These are phyloP conservation scores for Drosophila aff. DNA, from an alignment of 1,140 invertebrate species.

Conservation along the genomic window DNA sequence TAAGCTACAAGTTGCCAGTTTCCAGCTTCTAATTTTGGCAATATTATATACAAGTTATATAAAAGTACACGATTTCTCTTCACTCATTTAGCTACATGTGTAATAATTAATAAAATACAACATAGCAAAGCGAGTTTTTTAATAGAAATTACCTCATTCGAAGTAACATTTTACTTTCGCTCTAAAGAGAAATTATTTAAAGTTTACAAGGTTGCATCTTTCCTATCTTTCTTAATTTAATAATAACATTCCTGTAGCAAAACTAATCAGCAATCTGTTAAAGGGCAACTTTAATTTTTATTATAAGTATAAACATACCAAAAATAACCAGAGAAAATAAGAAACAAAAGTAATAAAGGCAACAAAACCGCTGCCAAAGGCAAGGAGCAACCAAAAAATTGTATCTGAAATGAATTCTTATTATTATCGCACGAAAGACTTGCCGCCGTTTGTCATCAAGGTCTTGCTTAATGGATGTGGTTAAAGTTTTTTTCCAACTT, in stretches of 20 bases:
- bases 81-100: too few relatives aligned
- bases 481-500: constrained; percentile 38
- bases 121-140: background rate
- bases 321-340: constrained; percentile 11
- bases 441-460: constrained; percentile 78
- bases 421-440: constrained; percentile 74
- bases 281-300: constrained; percentile 14
- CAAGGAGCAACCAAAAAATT: constrained; percentile 40
- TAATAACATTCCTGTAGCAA: constrained; percentile 18
- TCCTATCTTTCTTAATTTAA: constrained; percentile 13
- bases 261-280: constrained; percentile 23
- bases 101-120: background rate
- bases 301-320: constrained; percentile 30
- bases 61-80: background rate
- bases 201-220: background rate
- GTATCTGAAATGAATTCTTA: constrained; percentile 72
- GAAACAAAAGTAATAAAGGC: background rate
- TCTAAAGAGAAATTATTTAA: background rate
- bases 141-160: background rate
- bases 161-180: background rate
- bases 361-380: constrained; percentile 14
- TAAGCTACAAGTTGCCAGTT: background rate
- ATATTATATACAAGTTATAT: background rate
- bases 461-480: constrained; percentile 65
- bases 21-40: background rate